Evolutionary conservation across 1,140 invertebrate genomes (phyloP).

Genomic region (Dreissena rostriformis): DNA sequence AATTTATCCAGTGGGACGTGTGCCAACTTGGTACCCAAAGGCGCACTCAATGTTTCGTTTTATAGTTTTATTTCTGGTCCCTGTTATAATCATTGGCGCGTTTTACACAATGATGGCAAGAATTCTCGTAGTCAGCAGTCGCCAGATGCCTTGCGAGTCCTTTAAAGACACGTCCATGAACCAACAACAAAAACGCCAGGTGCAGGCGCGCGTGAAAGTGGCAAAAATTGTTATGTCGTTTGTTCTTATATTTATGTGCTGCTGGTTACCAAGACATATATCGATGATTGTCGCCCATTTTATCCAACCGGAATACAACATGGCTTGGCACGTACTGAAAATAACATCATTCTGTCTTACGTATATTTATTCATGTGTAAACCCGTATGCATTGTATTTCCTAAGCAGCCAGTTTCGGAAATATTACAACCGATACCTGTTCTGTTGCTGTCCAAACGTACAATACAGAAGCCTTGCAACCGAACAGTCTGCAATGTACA

Average conservation of each 20-base stretch:
- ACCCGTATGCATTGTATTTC: slow-evolving; percentile 95
- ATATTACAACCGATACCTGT: slow-evolving; percentile 94
- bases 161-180: slow-evolving; percentile 62
- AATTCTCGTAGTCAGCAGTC: slow-evolving; percentile 90
- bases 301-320: slow-evolving; percentile 89
- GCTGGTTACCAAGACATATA: slow-evolving; percentile 92
- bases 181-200: slow-evolving; percentile 85
- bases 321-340: slow-evolving; percentile 92
- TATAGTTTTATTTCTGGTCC: slow-evolving; percentile 91
- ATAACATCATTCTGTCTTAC: slow-evolving; percentile 84
- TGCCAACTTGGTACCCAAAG: slow-evolving; percentile 87
- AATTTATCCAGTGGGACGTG: slow-evolving; percentile 88
- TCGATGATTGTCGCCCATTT: slow-evolving; percentile 94
- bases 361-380: slow-evolving; percentile 95
- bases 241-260: slow-evolving; percentile 94
- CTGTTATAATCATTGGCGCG: slow-evolving; percentile 90
- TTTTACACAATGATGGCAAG: slow-evolving; percentile 95
- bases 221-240: slow-evolving; percentile 95
- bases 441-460: slow-evolving; percentile 85
- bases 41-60: slow-evolving; percentile 88
- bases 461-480: slow-evolving; percentile 55
- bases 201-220: slow-evolving; percentile 93
- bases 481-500: slow-evolving; percentile 71
- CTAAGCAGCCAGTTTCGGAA: slow-evolving; percentile 94
- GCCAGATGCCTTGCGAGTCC: slow-evolving; percentile 77